These are phyloP conservation scores for Tenthredo distinguenda DNA, from an alignment of 2,888 invertebrate species.

Conservation along the genomic window DNA sequence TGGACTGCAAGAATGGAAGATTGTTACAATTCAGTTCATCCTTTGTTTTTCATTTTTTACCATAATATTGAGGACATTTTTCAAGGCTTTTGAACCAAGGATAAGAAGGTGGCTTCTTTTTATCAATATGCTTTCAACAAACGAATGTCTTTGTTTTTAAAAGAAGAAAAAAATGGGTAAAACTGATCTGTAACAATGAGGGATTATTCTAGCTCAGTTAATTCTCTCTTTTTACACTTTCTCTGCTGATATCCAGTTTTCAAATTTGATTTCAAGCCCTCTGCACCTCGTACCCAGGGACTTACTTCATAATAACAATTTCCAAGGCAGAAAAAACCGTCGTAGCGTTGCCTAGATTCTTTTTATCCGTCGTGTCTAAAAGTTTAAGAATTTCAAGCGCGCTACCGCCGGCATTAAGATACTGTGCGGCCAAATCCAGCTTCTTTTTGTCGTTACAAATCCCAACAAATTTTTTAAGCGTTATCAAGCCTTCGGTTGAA, in stretches of 20 bases:
- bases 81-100: conserved; percentile 79
- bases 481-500: conserved; percentile 62
- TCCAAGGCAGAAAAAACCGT: conserved; percentile 85
- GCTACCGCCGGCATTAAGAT: conserved; percentile 85
- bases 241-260: neutral
- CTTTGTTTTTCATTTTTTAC: no score
- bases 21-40: no score
- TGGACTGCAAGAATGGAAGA: no score
- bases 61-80: conserved; percentile 81
- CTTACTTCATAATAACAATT: conserved; percentile 82
- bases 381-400: conserved; percentile 85
- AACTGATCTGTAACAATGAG: neutral
- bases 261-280: neutral
- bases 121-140: neutral
- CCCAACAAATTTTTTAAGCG: conserved; percentile 83
- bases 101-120: neutral
- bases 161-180: neutral
- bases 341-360: conserved; percentile 81
- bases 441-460: conserved; percentile 80
- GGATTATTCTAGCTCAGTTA: neutral
- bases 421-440: conserved; percentile 81
- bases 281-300: neutral
- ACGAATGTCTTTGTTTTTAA: neutral
- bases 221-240: neutral
- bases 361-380: conserved; percentile 82